A percentile compares a stretch with the other conserved stretches of the same genome.
These are phyloP conservation scores for Caranx ignobilis DNA, from an alignment of 2,113 vertebrate species.

Conservation along the genomic window DNA sequence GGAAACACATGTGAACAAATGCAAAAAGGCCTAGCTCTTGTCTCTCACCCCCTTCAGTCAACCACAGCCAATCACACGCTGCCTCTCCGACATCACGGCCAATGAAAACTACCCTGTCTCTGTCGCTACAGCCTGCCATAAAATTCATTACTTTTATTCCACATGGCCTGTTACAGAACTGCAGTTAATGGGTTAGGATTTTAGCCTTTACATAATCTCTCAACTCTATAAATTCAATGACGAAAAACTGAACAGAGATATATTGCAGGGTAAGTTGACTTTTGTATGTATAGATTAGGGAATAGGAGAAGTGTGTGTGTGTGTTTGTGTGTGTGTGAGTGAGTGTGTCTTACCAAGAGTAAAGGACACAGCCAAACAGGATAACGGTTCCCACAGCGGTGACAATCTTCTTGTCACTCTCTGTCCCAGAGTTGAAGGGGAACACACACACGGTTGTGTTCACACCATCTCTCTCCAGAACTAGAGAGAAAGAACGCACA, in stretches of 20 bases:
- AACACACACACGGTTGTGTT: constrained; percentile 92
- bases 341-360: constrained; percentile 90
- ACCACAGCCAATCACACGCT: constrained; percentile 47
- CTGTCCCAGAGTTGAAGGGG: constrained; percentile 86
- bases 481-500: constrained; percentile 66
- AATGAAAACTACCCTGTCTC: constrained; percentile 54
- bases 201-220: not conserved
- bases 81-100: constrained; percentile 44
- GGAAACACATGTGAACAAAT: constrained; percentile 76
- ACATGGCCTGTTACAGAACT: not conserved
- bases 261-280: not conserved
- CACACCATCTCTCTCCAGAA: constrained; percentile 71
- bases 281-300: not conserved
- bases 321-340: not conserved
- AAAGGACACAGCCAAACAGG: constrained; percentile 91
- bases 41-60: constrained; percentile 34
- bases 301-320: constrained; percentile 12
- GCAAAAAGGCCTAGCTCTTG: constrained; percentile 19
- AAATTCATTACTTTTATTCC: constrained; percentile 28
- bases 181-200: constrained; percentile 5
- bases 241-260: not conserved
- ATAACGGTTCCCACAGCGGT: constrained; percentile 88
- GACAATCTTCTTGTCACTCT: constrained; percentile 90
- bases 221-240: not conserved
- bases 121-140: constrained; percentile 28